These are phyloP conservation scores for Ectemnius lituratus DNA, from an alignment of 2,888 invertebrate genomes.

Conservation along the genomic window DNA sequence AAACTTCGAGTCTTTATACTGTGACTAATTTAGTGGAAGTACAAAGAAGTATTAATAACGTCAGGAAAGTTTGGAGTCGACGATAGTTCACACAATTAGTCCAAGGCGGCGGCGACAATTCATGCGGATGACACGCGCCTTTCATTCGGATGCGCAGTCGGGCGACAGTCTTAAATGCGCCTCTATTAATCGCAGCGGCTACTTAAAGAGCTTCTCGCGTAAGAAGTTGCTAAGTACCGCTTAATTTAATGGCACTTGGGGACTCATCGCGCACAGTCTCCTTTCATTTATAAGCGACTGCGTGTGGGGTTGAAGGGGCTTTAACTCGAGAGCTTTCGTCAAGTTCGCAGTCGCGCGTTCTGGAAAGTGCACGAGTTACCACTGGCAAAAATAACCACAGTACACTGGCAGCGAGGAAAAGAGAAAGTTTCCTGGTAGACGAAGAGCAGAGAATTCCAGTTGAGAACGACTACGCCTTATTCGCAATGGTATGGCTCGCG, in stretches of 20 bases:
- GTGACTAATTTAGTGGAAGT: too few relatives aligned
- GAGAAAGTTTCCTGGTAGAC: not conserved
- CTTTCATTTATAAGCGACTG: slow-evolving; percentile 60
- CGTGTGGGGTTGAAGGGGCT: slow-evolving; percentile 28
- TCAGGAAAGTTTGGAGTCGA: too few relatives aligned
- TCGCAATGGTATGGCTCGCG: not conserved
- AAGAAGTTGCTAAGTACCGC: slow-evolving; percentile 60
- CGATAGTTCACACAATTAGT: not conserved
- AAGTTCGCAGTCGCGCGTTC: slow-evolving; percentile 24
- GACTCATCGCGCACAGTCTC: slow-evolving; percentile 59
- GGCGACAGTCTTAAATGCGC: slow-evolving; percentile 54
- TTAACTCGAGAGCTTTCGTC: slow-evolving; percentile 41
- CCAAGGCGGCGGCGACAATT: slow-evolving; percentile 3
- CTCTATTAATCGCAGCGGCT: slow-evolving; percentile 61
- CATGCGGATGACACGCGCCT: slow-evolving; percentile 10
- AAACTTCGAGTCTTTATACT: too few relatives aligned
- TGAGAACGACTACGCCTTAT: slow-evolving; percentile 14
- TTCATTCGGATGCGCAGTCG: slow-evolving; percentile 15
- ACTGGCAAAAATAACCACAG: not conserved
- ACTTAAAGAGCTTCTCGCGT: slow-evolving; percentile 61
- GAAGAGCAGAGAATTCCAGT: not conserved
- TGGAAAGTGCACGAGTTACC: not conserved
- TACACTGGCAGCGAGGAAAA: not conserved
- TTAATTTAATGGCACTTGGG: slow-evolving; percentile 63
- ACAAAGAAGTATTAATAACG: too few relatives aligned